Evolutionary conservation across 2,113 vertebrate species (phyloP).

Genomic region (Microcebus jonahi): DNA sequence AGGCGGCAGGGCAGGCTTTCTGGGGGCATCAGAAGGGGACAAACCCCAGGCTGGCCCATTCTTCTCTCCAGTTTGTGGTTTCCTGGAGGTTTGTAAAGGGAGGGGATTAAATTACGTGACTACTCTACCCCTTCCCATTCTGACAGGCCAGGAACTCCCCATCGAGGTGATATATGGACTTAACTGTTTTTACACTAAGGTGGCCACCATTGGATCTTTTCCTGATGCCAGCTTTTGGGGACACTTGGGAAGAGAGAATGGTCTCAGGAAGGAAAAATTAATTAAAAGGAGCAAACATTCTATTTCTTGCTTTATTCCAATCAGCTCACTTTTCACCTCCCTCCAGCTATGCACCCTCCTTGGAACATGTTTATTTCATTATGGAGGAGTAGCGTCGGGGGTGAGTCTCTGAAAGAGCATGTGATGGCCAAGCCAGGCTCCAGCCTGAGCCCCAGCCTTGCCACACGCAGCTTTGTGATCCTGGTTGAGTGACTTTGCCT

Average conservation of each 20-base stretch:
- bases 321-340: neutral
- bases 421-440: neutral
- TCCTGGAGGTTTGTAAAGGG: constrained; percentile 46
- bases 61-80: constrained; percentile 34
- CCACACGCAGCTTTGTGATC: neutral
- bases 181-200: constrained; percentile 12
- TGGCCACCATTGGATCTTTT: neutral
- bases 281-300: neutral
- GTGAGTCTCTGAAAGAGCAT: neutral
- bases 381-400: neutral
- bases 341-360: neutral
- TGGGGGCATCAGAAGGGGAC: constrained; percentile 57
- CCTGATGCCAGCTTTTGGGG: constrained; percentile 14
- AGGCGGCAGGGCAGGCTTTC: constrained; percentile 15
- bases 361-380: neutral
- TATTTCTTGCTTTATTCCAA: neutral
- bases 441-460: neutral
- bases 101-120: constrained; percentile 63
- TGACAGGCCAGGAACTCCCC: constrained; percentile 52
- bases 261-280: neutral
- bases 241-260: neutral
- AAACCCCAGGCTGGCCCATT: neutral
- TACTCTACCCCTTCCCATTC: neutral
- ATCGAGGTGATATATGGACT: constrained; percentile 7
- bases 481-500: neutral